Conservation (phyloP, 1,140 invertebrate species). For the Pinna nobilis region DNA sequence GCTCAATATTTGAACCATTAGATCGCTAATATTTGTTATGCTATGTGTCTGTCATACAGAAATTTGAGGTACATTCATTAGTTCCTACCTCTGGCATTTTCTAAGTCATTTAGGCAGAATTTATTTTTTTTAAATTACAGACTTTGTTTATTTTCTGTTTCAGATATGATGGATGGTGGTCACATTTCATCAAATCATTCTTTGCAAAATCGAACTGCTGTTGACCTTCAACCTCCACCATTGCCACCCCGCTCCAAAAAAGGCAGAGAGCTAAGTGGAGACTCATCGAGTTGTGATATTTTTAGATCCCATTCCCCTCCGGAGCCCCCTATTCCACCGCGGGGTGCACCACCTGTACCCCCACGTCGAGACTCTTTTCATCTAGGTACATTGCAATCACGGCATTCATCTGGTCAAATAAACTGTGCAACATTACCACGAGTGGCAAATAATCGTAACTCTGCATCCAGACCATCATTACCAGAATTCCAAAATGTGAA, state of each 20-base stretch:
- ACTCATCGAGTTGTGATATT: background rate
- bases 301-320: background rate
- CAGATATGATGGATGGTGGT: background rate
- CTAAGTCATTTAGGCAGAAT: too few relatives aligned
- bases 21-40: too few relatives aligned
- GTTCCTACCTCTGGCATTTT: too few relatives aligned
- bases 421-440: conserved; percentile 45
- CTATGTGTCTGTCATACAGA: too few relatives aligned
- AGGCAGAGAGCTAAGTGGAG: conserved; percentile 9
- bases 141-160: background rate
- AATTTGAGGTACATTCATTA: too few relatives aligned
- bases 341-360: conserved; percentile 67
- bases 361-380: conserved; percentile 73
- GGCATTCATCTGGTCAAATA: conserved; percentile 65
- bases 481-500: conserved; percentile 37
- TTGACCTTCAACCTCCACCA: conserved; percentile 16
- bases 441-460: conserved; percentile 1
- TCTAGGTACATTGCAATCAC: conserved; percentile 78
- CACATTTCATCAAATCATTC: background rate
- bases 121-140: too few relatives aligned
- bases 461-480: conserved; percentile 25
- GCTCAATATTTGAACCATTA: too few relatives aligned
- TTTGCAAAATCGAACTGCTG: background rate
- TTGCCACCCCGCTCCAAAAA: conserved; percentile 11
- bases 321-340: conserved; percentile 48